Conservation (phyloP, 2,797 vertebrate genomes). For the Semotilus atromaculatus region DNA sequence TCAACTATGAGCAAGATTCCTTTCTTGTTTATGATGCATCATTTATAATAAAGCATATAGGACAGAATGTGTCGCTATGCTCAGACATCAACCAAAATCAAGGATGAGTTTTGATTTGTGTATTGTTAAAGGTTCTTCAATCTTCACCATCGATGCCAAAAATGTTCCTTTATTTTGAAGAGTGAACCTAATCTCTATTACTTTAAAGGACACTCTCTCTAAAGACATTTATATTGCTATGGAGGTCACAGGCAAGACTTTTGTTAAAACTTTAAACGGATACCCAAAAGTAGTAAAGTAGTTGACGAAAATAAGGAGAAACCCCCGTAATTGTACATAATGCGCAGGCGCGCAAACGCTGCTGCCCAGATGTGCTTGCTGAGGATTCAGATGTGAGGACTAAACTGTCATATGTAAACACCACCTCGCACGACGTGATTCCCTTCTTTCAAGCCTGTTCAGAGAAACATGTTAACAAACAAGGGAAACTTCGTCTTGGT, state of each 20-base stretch:
- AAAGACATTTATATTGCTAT: background rate
- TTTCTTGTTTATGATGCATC: background rate
- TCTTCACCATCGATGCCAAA: background rate
- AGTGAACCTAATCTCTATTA: background rate
- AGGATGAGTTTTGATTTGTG: slow-evolving; percentile 65
- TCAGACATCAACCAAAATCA: slow-evolving; percentile 39
- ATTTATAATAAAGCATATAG: background rate
- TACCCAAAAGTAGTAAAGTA: background rate
- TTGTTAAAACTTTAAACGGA: background rate
- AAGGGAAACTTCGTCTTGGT: slow-evolving; percentile 64
- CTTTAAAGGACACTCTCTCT: background rate
- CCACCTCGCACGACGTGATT: slow-evolving; percentile 48
- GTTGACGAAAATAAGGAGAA: background rate
- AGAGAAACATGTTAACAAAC: slow-evolving; percentile 68
- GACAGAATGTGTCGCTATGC: background rate
- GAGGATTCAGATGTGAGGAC: slow-evolving; percentile 34
- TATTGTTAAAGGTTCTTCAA: slow-evolving; percentile 65
- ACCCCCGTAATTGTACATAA: background rate
- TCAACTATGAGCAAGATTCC: background rate
- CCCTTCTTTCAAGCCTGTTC: slow-evolving; percentile 54
- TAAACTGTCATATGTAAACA: slow-evolving; percentile 54
- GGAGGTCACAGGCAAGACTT: background rate
- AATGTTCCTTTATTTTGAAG: background rate
- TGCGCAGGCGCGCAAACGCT: background rate
- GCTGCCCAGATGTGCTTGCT: slow-evolving; percentile 42